Evolutionary conservation across 2,113 vertebrate species (phyloP), one percentile per base, ranked within the genome.

Genomic region (Caranx ignobilis): DNA sequence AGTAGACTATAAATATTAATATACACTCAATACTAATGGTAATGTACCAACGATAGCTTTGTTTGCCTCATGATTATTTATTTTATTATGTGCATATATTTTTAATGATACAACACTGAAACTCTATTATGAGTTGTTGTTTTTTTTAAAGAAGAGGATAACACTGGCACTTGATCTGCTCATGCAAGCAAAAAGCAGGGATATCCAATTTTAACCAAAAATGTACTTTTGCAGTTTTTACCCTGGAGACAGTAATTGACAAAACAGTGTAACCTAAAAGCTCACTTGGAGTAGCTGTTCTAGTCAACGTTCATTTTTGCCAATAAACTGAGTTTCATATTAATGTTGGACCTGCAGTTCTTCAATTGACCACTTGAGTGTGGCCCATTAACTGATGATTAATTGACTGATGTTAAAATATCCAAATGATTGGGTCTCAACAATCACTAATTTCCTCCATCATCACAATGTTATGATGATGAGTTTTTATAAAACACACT

Each of bases 1-100:
- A 90, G 70, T 77, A 87, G 60, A 73, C 73, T 87, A 89, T 92
- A 83, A 92, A 94, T 80, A 91, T 93, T 93, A 87, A 92, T 91
- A 74, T 64, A 75, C 52, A 83, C 67, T 73, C 60, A 50, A 37
- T 54, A 62, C 75, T 79, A 86, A 74, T 77, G 48, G 61, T 62
- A 80, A 87, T 73, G 79, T 35, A 77, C 63, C 73, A 85, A 63
- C 56, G 82, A 86, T 81, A 90, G 70, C 71, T 76, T 87, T 85
- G 72, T 82, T 81, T 10, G 11, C 55, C 79, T 83, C 59, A 21
- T 88, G 69, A 83, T 79, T 81, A 80, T 81, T 83, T 79, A 76
- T 82, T 85, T 76, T 32, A 74, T 78, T 77, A 64, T 71, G 61
- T 59, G 16, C 12, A 83, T 77, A 50, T 82, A 69, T 83, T 68